A percentile compares a stretch with the other conserved stretches of the same genome.
Conservation (phyloP, 2,888 invertebrate genomes). For the Keiferia lycopersicella region DNA sequence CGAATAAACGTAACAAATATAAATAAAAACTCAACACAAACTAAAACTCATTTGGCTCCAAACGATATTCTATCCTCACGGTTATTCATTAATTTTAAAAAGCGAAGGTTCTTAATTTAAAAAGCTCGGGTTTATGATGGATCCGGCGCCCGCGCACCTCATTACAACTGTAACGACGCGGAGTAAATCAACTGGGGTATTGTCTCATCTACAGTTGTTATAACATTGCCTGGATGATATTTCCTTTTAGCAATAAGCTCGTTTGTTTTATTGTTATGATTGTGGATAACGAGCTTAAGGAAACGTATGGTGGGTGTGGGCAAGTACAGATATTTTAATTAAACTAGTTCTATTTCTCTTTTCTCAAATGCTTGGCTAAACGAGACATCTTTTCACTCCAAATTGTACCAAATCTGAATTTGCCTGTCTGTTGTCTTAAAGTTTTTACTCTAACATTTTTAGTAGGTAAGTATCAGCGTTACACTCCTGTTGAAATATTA, state of each 20-base stretch:
- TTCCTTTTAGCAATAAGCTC: not conserved
- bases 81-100: conserved; percentile 32
- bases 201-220: conserved; percentile 50
- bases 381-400: too few relatives aligned
- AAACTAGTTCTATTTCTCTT: too few relatives aligned
- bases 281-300: not conserved
- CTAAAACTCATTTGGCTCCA: conserved; percentile 19
- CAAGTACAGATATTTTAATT: too few relatives aligned
- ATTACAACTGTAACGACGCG: conserved; percentile 72
- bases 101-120: conserved; percentile 57
- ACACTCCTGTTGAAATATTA: not conserved
- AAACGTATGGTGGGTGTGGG: too few relatives aligned
- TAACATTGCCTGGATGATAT: not conserved
- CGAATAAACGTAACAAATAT: conserved; percentile 29
- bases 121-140: conserved; percentile 58
- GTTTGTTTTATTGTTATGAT: not conserved
- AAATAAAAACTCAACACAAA: conserved; percentile 29
- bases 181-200: conserved; percentile 75
- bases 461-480: too few relatives aligned
- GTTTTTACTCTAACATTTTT: too few relatives aligned
- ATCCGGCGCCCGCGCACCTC: conserved; percentile 66
- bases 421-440: too few relatives aligned
- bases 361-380: too few relatives aligned
- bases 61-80: conserved; percentile 46
- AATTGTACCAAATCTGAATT: too few relatives aligned